Percentiles rank a stretch among this genome's conserved stretches.
Evolutionary conservation across 2,797 vertebrate species (phyloP).

Genomic region (Mionectes olivaceus): DNA sequence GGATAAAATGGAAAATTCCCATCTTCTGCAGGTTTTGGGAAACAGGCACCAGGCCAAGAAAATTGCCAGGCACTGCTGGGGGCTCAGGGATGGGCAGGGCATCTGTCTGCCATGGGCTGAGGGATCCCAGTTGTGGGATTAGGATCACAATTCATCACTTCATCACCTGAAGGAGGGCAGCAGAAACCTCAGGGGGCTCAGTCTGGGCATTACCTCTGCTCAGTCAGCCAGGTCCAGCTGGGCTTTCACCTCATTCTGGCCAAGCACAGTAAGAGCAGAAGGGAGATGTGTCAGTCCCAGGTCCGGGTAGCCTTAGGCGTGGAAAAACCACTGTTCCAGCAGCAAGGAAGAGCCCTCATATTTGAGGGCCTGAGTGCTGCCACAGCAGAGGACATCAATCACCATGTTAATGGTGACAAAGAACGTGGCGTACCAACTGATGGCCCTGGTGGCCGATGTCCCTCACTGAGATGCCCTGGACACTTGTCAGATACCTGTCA

Average conservation of each 20-base stretch:
- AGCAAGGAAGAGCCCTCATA: background rate
- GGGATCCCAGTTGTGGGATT: background rate
- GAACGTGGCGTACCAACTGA: background rate
- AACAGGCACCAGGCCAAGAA: background rate
- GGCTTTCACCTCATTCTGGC: background rate
- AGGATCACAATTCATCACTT: background rate
- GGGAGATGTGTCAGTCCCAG: background rate
- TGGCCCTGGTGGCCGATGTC: background rate
- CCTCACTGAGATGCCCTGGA: background rate
- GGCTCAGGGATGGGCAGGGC: background rate
- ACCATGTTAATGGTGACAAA: rapidly evolving
- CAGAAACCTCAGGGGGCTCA: background rate
- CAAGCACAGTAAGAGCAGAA: background rate
- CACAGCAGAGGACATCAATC: background rate
- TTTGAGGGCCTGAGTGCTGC: background rate
- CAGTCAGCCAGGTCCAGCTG: background rate
- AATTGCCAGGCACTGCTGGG: background rate
- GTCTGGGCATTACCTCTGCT: background rate
- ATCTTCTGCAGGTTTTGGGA: slow-evolving; percentile 4
- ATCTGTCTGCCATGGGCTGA: background rate
- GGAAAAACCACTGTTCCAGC: background rate
- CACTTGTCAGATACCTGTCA: background rate
- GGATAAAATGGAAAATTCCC: slow-evolving; percentile 7
- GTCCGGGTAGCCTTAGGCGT: background rate
- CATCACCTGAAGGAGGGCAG: background rate